A percentile compares a stretch with the other conserved stretches of the same genome.
Conservation (phyloP, 2,113 vertebrate genomes). For the Aramus guarauna region DNA sequence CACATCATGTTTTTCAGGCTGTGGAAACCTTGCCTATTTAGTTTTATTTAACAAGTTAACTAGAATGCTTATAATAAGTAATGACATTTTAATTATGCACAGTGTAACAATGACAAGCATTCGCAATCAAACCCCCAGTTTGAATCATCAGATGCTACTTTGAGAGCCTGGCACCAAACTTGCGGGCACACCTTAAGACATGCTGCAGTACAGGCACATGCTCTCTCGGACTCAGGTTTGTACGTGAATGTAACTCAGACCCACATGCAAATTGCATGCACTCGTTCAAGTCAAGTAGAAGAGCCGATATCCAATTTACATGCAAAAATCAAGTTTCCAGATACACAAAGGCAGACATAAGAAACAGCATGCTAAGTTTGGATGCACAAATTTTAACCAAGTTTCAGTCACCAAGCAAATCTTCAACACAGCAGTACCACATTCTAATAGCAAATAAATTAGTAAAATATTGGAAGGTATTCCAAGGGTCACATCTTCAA, state of each 20-base stretch:
- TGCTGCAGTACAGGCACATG: conserved; percentile 49
- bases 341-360: conserved; percentile 45
- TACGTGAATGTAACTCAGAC: not conserved
- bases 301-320: conserved; percentile 7
- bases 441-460: conserved; percentile 32
- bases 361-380: conserved; percentile 39
- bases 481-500: conserved; percentile 24
- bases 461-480: conserved; percentile 27
- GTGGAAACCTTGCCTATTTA: conserved; percentile 29
- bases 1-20: not conserved
- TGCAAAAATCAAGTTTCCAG: conserved; percentile 51
- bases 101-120: conserved; percentile 30
- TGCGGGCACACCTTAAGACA: not conserved
- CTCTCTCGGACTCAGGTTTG: not conserved
- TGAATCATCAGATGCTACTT: not conserved
- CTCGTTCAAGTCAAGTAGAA: conserved; percentile 23
- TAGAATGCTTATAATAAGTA: conserved; percentile 30
- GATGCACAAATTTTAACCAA: conserved; percentile 27
- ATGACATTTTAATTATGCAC: conserved; percentile 48
- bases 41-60: conserved; percentile 48
- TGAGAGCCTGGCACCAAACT: not conserved
- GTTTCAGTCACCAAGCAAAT: conserved; percentile 27
- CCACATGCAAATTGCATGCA: conserved; percentile 48
- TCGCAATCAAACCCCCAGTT: conserved; percentile 37
- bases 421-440: conserved; percentile 23